Percentiles rank a stretch among this genome's conserved stretches.
These are phyloP conservation scores for Clarias batrachus DNA, from an alignment of 2,113 vertebrate species.

Conservation along the genomic window DNA sequence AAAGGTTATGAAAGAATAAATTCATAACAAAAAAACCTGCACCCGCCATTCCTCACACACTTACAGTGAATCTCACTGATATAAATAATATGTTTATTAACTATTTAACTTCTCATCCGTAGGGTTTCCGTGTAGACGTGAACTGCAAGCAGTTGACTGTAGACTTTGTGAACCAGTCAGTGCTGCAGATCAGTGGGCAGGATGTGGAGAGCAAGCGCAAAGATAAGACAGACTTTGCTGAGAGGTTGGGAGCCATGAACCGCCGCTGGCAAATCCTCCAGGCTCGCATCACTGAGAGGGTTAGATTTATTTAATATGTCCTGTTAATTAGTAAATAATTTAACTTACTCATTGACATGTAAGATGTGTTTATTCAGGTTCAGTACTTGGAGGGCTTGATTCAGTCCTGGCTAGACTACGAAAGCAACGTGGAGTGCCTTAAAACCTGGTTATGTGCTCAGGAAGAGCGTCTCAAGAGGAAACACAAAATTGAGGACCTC, in stretches of 20 bases:
- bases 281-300: slow-evolving; percentile 86
- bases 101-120: slow-evolving; percentile 1
- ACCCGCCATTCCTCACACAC: background rate
- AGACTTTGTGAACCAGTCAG: slow-evolving; percentile 97
- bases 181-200: slow-evolving; percentile 88
- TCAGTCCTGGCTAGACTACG: slow-evolving; percentile 91
- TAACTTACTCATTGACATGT: background rate
- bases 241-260: slow-evolving; percentile 94
- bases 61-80: background rate
- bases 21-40: background rate
- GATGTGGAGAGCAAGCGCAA: slow-evolving; percentile 93
- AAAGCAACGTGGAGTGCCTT: slow-evolving; percentile 82
- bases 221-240: slow-evolving; percentile 95
- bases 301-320: slow-evolving; percentile 59
- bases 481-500: slow-evolving; percentile 84
- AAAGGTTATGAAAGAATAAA: background rate
- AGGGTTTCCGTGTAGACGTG: slow-evolving; percentile 95
- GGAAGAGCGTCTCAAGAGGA: slow-evolving; percentile 82
- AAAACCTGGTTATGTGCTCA: slow-evolving; percentile 87
- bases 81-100: background rate
- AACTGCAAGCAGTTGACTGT: slow-evolving; percentile 95
- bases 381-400: slow-evolving; percentile 85
- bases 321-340: background rate
- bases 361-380: slow-evolving; percentile 71
- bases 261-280: slow-evolving; percentile 95